Evolutionary conservation across 2,888 invertebrate species (phyloP).

Genomic region (Netelia inedita): DNA sequence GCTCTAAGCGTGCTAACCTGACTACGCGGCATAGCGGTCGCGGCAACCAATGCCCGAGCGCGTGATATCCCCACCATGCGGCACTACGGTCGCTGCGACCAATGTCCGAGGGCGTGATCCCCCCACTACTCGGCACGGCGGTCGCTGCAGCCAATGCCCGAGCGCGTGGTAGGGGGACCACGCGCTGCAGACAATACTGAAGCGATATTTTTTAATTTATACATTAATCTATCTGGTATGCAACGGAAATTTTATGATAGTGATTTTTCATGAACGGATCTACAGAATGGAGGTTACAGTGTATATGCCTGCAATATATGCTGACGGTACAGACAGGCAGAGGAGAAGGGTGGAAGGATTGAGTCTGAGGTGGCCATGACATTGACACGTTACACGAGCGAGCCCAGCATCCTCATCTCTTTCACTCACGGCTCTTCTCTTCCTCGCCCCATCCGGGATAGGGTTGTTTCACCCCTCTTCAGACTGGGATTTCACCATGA

Average conservation of each 20-base stretch:
- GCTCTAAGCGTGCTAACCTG: too few species aligned
- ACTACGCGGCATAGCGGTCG: too few species aligned
- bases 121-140: neutral
- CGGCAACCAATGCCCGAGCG: too few species aligned
- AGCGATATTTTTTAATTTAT: too few species aligned
- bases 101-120: neutral
- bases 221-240: too few species aligned
- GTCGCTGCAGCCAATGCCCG: neutral
- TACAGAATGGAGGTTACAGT: conserved; percentile 42
- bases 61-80: neutral
- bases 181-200: too few species aligned
- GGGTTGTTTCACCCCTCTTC: conserved; percentile 25
- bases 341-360: conserved; percentile 50
- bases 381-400: conserved; percentile 66
- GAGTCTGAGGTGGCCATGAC: conserved; percentile 69
- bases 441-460: conserved; percentile 66
- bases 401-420: conserved; percentile 49
- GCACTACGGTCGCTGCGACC: neutral
- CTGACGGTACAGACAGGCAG: conserved; percentile 35
- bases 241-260: neutral
- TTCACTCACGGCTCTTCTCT: conserved; percentile 68
- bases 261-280: neutral
- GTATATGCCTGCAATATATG: conserved; percentile 35
- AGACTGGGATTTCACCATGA: conserved; percentile 47
- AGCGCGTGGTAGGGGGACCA: too few species aligned